Conservation (phyloP, 2,888 invertebrate genomes). For the Metalampra italica region DNA sequence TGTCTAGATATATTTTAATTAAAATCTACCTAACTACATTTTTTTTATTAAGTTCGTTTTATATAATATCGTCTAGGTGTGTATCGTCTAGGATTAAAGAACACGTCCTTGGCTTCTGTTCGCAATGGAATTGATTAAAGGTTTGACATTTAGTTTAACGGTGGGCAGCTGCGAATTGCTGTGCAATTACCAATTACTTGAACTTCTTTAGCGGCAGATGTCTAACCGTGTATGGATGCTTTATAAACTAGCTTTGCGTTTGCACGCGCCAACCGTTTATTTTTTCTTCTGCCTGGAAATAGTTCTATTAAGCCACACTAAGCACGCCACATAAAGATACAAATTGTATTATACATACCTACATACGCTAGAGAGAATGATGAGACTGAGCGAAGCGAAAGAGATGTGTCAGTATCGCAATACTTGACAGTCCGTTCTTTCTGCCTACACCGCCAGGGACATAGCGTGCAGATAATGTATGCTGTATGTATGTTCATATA, state of each 20-base stretch:
- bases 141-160: slow-evolving; percentile 69
- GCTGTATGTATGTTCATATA: too few relatives aligned
- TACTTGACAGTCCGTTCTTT: too few relatives aligned
- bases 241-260: slow-evolving; percentile 10
- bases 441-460: too few relatives aligned
- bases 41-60: not conserved
- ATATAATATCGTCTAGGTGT: slow-evolving; percentile 22
- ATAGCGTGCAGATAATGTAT: too few relatives aligned
- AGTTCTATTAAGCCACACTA: too few relatives aligned
- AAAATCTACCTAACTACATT: not conserved
- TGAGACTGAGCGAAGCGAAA: too few relatives aligned
- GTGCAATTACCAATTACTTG: slow-evolving; percentile 47
- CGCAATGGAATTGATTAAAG: slow-evolving; percentile 51
- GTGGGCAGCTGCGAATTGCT: slow-evolving; percentile 59
- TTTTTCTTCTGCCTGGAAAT: slow-evolving; percentile 1
- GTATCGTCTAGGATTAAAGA: slow-evolving; percentile 39
- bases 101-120: slow-evolving; percentile 37
- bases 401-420: too few relatives aligned
- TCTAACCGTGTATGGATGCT: slow-evolving; percentile 41
- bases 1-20: not conserved
- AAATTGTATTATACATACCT: too few relatives aligned
- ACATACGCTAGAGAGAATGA: too few relatives aligned
- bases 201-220: slow-evolving; percentile 57
- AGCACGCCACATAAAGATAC: too few relatives aligned
- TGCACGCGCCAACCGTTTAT: slow-evolving; percentile 27